A percentile compares a stretch with the other conserved stretches of the same genome.
phyloP scores from a whole-genome alignment of 1,140 invertebrate genomes.

The Formica exsecta region DNA sequence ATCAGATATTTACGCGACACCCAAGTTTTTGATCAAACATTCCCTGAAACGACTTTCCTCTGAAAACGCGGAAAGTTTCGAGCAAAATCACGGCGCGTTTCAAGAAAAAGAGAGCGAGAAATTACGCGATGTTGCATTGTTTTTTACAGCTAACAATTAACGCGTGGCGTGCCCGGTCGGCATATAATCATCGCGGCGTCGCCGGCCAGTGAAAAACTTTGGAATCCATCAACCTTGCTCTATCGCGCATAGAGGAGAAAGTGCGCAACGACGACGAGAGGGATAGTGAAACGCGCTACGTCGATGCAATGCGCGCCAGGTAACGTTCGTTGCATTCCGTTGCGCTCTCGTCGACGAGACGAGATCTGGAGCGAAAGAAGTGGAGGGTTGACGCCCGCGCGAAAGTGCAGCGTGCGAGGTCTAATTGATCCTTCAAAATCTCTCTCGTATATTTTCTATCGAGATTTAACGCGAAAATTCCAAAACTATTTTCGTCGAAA shows the following conservation, averaged over 20 bases:
- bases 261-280: constrained; percentile 64
- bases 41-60: neutral
- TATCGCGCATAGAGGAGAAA: constrained; percentile 69
- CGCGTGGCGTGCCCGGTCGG: constrained; percentile 36
- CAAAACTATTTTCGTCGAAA: too few species aligned
- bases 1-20: neutral
- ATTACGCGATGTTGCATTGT: constrained; percentile 33
- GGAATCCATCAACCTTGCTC: constrained; percentile 68
- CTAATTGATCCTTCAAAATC: neutral
- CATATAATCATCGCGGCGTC: constrained; percentile 57
- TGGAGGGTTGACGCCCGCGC: neutral
- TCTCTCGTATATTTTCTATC: neutral
- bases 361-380: neutral
- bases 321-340: constrained; percentile 11
- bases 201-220: constrained; percentile 42
- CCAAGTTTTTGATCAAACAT: neutral
- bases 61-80: neutral
- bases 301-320: neutral
- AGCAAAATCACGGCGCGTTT: neutral
- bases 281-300: constrained; percentile 72
- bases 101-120: constrained; percentile 17
- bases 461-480: too few species aligned
- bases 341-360: constrained; percentile 3
- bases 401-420: neutral
- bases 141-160: constrained; percentile 62